phyloP scores from a whole-genome alignment of 2,797 vertebrate genomes.

The Aeoliscus strigatus region DNA sequence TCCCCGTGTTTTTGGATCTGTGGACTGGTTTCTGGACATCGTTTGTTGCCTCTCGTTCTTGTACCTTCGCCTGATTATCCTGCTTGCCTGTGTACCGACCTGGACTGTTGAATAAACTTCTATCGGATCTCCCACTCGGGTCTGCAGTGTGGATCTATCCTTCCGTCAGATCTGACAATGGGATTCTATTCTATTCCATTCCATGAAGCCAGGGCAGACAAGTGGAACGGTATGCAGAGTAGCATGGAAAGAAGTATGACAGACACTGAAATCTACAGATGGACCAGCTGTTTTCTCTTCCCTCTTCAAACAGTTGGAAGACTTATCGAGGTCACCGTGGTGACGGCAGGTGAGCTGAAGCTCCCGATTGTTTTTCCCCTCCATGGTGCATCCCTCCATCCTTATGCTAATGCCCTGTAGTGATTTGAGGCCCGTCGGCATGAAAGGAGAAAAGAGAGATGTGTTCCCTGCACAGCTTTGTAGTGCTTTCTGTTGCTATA shows the following conservation, averaged over 20 bases:
- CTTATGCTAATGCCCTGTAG: slow-evolving; percentile 70
- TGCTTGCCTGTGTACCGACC: too few species aligned
- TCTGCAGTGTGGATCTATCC: too few species aligned
- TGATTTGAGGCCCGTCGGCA: slow-evolving; percentile 61
- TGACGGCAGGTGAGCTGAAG: slow-evolving; percentile 48
- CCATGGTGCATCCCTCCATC: slow-evolving; percentile 56
- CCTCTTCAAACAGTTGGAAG: slow-evolving; percentile 28
- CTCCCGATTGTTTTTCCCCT: slow-evolving; percentile 16
- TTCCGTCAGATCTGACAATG: too few species aligned
- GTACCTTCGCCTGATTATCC: too few species aligned
- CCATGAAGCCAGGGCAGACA: too few species aligned
- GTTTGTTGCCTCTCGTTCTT: too few species aligned
- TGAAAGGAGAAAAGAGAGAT: slow-evolving; percentile 64
- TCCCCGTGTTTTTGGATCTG: too few species aligned
- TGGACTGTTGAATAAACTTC: too few species aligned
- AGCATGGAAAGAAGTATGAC: background rate
- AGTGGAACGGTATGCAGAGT: background rate
- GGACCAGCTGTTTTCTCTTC: slow-evolving; percentile 12
- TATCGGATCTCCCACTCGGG: too few species aligned
- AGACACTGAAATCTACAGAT: slow-evolving; percentile 15
- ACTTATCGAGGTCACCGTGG: slow-evolving; percentile 48
- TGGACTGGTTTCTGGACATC: too few species aligned
- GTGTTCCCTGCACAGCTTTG: slow-evolving; percentile 58
- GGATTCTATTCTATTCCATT: too few species aligned
- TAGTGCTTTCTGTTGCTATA: slow-evolving; percentile 70